These are phyloP conservation scores for Parus major DNA, from an alignment of 2,113 vertebrate species.

Conservation along the genomic window DNA sequence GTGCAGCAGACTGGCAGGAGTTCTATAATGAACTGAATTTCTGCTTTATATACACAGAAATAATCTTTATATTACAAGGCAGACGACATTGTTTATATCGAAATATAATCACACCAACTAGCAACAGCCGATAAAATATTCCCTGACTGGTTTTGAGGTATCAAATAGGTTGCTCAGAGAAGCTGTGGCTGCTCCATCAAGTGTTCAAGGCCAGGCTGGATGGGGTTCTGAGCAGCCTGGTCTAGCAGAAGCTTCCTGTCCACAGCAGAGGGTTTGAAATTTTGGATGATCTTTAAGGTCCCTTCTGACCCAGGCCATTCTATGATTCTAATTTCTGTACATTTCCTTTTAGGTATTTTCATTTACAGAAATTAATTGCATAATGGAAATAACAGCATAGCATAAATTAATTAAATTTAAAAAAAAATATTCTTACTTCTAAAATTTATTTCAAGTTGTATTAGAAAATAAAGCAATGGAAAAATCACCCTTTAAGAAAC, in stretches of 20 bases:
- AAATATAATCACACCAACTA: neutral
- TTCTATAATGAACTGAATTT: neutral
- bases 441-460: neutral
- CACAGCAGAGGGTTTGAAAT: neutral
- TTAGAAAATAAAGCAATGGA: neutral
- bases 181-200: neutral
- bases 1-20: neutral
- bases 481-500: neutral
- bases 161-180: neutral
- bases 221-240: neutral
- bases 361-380: neutral
- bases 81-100: neutral
- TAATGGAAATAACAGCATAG: neutral
- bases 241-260: neutral
- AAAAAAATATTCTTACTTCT: neutral
- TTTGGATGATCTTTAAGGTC: neutral
- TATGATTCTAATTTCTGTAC: neutral
- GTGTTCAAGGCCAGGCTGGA: neutral
- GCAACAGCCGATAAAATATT: neutral
- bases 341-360: neutral
- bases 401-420: neutral
- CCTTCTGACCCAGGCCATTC: neutral
- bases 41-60: neutral
- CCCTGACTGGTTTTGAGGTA: neutral
- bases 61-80: neutral